These are phyloP conservation scores for Papilio xuthus DNA, from an alignment of 1,140 invertebrate species.

Conservation along the genomic window DNA sequence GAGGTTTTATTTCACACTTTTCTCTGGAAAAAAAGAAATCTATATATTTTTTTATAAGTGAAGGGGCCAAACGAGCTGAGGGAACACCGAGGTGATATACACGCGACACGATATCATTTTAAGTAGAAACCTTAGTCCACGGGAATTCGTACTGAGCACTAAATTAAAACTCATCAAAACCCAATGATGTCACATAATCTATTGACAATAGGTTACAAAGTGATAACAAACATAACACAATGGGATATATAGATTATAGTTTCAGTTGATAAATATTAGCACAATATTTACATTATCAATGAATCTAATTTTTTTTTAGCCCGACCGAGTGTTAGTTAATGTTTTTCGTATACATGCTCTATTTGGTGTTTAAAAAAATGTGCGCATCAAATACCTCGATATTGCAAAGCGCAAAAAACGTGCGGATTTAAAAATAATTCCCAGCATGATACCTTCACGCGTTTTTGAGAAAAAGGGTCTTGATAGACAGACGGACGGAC, in stretches of 20 bases:
- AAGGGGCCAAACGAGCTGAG: no score
- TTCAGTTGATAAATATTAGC: background rate
- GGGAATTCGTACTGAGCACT: background rate
- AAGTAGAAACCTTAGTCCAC: background rate
- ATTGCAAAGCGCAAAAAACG: no score
- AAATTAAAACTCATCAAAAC: background rate
- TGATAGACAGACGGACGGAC: no score
- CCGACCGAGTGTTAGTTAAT: background rate
- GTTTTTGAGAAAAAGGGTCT: no score
- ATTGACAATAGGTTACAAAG: background rate
- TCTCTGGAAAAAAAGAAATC: no score
- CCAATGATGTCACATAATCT: slow-evolving; percentile 2
- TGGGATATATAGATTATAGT: background rate
- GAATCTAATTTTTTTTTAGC: background rate
- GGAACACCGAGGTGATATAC: no score
- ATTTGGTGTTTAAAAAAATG: no score
- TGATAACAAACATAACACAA: slow-evolving; percentile 11
- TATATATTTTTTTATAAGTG: no score
- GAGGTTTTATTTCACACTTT: background rate
- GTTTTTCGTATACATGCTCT: background rate
- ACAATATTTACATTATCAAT: background rate
- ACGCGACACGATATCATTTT: background rate
- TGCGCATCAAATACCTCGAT: no score
- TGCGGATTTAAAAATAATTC: no score
- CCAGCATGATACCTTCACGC: no score